Evolutionary conservation across 2,797 vertebrate species (phyloP).

Genomic region (Gymnothorax reevesii): DNA sequence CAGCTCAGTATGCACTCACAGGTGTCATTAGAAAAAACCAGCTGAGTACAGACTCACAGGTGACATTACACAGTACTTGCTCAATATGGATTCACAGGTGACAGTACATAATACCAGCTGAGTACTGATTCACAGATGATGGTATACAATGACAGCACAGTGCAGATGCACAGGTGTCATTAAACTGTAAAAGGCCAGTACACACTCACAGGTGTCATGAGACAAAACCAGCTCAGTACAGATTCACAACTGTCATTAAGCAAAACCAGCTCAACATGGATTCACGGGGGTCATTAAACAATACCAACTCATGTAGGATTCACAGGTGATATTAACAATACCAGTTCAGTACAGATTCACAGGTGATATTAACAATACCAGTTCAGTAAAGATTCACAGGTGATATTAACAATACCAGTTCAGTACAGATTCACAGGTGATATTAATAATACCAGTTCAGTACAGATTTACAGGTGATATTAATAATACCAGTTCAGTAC

Average conservation of each 20-base stretch:
- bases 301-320: background rate
- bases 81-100: conserved; percentile 29
- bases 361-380: background rate
- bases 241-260: background rate
- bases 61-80: conserved; percentile 20
- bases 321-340: background rate
- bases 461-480: no score
- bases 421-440: no score
- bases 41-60: background rate
- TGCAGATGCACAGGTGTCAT: background rate
- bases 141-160: background rate
- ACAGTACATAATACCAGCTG: background rate
- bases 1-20: conserved; percentile 25
- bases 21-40: conserved; percentile 49
- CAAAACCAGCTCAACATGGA: background rate
- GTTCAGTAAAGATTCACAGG: background rate
- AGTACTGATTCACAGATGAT: background rate
- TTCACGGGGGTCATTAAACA: background rate
- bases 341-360: background rate
- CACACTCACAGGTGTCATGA: background rate
- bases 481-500: no score
- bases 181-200: background rate
- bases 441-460: no score
- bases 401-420: background rate
- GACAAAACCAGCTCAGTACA: background rate